Percentiles rank a stretch among this genome's conserved stretches.
These are phyloP conservation scores for Cerastis leucographa DNA, from an alignment of 2,888 invertebrate genomes.

Conservation along the genomic window DNA sequence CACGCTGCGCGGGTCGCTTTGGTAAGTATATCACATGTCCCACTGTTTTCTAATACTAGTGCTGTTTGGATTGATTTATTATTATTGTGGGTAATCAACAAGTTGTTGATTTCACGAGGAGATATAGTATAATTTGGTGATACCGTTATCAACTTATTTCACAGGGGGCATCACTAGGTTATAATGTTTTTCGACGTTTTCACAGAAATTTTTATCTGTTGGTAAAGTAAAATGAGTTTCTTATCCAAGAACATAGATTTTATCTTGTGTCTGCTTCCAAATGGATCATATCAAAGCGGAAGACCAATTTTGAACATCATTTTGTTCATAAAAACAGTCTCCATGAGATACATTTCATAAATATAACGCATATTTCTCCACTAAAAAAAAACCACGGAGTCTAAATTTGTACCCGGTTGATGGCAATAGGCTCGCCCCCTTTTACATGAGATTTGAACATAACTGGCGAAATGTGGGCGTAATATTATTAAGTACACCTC, in stretches of 20 bases:
- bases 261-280: not conserved
- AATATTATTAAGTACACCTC: too few species aligned
- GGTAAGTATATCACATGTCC: constrained; percentile 63
- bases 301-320: not conserved
- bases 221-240: not conserved
- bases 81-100: constrained; percentile 12
- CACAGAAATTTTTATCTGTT: not conserved
- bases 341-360: not conserved
- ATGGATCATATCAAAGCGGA: not conserved
- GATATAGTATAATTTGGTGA: not conserved
- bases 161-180: too few species aligned
- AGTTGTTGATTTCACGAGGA: not conserved
- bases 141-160: not conserved
- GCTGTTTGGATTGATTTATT: constrained; percentile 52
- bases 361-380: not conserved
- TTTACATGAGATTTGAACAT: too few species aligned
- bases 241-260: not conserved
- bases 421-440: too few species aligned
- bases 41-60: constrained; percentile 58
- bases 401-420: too few species aligned
- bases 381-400: not conserved
- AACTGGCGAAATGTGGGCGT: too few species aligned
- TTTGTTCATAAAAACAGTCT: not conserved
- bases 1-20: constrained; percentile 60
- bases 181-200: not conserved